These are phyloP conservation scores for Apostichopus japonicus DNA, from an alignment of 35 echinoderm and acorn worm species.

Conservation along the genomic window DNA sequence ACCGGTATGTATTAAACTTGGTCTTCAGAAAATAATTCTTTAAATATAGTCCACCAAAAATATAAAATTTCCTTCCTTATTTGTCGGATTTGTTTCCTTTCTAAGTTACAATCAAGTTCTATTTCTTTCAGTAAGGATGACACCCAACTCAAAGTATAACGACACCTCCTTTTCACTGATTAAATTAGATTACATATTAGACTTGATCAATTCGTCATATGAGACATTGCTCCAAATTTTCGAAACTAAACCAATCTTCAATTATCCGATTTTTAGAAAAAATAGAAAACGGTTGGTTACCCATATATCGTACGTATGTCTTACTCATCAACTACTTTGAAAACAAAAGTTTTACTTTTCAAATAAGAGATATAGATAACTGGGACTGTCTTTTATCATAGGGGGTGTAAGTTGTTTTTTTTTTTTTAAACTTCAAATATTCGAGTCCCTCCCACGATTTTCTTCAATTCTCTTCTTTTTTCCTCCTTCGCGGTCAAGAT, in stretches of 20 bases:
- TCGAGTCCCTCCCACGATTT: not conserved
- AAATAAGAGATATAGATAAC: not conserved
- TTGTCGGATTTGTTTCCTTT: too few species aligned
- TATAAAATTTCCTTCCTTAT: too few species aligned
- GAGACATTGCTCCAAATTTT: constrained; percentile 9
- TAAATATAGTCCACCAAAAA: too few species aligned
- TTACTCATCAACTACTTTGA: too few species aligned
- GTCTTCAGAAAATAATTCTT: too few species aligned
- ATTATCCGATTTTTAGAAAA: not conserved
- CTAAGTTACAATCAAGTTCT: too few species aligned
- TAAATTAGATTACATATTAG: not conserved
- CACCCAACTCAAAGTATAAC: too few species aligned
- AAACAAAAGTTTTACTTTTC: too few species aligned
- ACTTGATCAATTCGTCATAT: not conserved
- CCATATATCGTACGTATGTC: not conserved
- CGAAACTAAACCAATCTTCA: not conserved
- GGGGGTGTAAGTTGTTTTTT: not conserved
- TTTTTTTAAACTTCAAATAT: not conserved
- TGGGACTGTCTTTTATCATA: not conserved
- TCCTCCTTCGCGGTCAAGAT: constrained; percentile 21
- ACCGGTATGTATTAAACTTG: too few species aligned
- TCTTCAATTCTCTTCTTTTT: not conserved
- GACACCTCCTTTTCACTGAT: not conserved
- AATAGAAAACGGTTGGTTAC: not conserved
- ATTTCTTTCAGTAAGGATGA: too few species aligned